Conservation (phyloP, 2,888 invertebrate genomes). For the Crioceris asparagi region DNA sequence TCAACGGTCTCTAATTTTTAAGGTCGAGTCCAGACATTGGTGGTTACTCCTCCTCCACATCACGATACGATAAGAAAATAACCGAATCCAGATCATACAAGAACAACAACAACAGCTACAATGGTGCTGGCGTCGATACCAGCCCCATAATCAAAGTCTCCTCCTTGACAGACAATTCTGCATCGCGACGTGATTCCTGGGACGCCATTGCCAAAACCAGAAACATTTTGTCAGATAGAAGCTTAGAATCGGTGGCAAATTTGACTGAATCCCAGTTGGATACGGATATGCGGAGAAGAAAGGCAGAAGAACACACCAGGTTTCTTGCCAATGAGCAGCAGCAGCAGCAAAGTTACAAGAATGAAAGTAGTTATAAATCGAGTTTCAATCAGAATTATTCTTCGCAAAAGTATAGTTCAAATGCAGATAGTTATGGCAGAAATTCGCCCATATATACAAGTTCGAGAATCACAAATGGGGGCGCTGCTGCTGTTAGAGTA, state of each 20-base stretch:
- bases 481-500: constrained; percentile 77
- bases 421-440: constrained; percentile 22
- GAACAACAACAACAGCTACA: constrained; percentile 21
- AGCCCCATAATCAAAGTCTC: constrained; percentile 51
- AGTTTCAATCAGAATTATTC: constrained; percentile 26
- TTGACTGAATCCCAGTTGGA: constrained; percentile 51
- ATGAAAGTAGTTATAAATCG: constrained; percentile 20
- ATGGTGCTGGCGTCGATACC: constrained; percentile 39
- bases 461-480: constrained; percentile 48
- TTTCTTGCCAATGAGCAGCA: not conserved
- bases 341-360: constrained; percentile 10
- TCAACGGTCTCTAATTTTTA: constrained; percentile 3
- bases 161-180: constrained; percentile 40
- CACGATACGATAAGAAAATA: constrained; percentile 28
- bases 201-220: constrained; percentile 73
- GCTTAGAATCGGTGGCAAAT: constrained; percentile 60
- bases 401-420: constrained; percentile 28
- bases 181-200: constrained; percentile 65
- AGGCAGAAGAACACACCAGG: constrained; percentile 31
- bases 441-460: constrained; percentile 23
- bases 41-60: constrained; percentile 23
- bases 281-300: constrained; percentile 31
- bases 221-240: constrained; percentile 58
- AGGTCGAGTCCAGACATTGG: constrained; percentile 28
- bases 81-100: constrained; percentile 27